Evolutionary conservation across 2,113 vertebrate genomes (phyloP), one percentile per base, ranked within the genome.

Genomic region (Zeus faber): DNA sequence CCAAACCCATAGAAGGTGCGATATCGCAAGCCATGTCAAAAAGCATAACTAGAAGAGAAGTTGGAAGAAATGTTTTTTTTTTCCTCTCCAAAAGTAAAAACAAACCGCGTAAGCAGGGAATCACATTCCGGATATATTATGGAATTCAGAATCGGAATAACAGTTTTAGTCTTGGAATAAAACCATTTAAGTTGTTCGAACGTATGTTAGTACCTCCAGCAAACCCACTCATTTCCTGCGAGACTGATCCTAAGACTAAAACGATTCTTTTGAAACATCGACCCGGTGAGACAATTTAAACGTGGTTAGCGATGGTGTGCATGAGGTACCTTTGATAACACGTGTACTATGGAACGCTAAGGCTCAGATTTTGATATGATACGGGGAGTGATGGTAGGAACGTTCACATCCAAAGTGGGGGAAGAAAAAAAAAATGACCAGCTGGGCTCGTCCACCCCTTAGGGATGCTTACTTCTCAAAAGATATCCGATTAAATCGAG

Each of bases 161-260:
- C 60, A 66, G 64, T 72, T 49, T 65, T 43, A 47, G 24, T 54
- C 43, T 64, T 41, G 44, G 59, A 54, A 69, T 53, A 60, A n/a
- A n/a, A 29, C 52, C 48, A 48, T 68, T 51, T 62, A 71, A 59
- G 45, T 33, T 49, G 23, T 48, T 33, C 13, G 48, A 35, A 49
- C 23, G 24, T 46, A 29, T 33, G 40, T 50, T 52, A 50, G 58
- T 51, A 49, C 49, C 59, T 61, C 82, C 54, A 74, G 62, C 79
- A 76, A 79, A 85, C 81, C 82, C 86, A 54, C 57, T 76, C 48
- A 54, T 46, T 60, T 74, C 58, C 22, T 39, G 40, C 4, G 33
- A 65, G 59, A 49, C 47, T 17, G 54, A 50, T 63, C 49, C 61
- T 67, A 79, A 77, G 70, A 80, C 77, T 56, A 56, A 51, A 62